A percentile compares a stretch with the other conserved stretches of the same genome.
Conservation (phyloP, 2,888 invertebrate species). For the Agrochola litura region DNA sequence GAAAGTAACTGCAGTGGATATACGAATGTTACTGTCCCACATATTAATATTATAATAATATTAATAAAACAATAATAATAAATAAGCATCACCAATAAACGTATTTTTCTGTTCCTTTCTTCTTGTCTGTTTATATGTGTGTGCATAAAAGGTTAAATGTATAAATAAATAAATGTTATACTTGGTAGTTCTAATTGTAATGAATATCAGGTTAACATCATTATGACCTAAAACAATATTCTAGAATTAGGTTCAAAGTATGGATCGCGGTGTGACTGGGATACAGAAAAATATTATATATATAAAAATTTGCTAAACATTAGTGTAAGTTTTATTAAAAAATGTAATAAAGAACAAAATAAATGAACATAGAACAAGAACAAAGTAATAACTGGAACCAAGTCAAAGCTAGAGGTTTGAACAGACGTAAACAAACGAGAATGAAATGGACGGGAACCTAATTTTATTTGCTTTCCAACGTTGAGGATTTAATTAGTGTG, state of each 20-base stretch:
- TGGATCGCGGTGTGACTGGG: neutral
- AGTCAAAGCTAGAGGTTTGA: conserved; percentile 35
- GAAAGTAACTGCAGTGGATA: neutral
- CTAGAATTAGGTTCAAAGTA: neutral
- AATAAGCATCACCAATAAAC: no score
- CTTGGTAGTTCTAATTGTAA: neutral
- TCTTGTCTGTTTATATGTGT: no score
- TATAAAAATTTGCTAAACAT: neutral
- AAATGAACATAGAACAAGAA: conserved; percentile 15
- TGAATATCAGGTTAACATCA: neutral
- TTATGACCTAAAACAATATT: neutral
- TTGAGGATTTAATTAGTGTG: conserved; percentile 43
- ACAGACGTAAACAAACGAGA: conserved; percentile 36
- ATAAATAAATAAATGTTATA: no score
- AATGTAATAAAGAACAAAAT: neutral
- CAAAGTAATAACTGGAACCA: conserved; percentile 3
- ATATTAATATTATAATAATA: neutral
- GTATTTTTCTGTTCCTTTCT: no score
- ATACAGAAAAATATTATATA: neutral
- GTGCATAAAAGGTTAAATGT: no score
- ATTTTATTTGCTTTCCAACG: conserved; percentile 37
- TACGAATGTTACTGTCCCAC: neutral
- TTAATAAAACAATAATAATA: no score
- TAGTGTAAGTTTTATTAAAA: neutral
- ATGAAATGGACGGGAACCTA: conserved; percentile 41